phyloP scores from a whole-genome alignment of 2,888 invertebrate species.

The Xylophagus ater region DNA sequence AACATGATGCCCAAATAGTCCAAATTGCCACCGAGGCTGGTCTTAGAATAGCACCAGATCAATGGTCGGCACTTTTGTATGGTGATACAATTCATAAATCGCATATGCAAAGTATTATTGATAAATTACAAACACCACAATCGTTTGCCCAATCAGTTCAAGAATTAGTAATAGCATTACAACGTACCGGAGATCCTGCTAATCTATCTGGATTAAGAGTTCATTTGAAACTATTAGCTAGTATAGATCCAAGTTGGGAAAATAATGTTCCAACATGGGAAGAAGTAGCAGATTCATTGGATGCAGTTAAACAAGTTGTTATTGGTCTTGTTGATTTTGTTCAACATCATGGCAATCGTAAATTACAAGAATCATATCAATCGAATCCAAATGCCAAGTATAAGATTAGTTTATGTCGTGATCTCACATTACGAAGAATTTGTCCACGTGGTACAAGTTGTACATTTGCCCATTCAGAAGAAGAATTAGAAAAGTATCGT shows the following conservation, averaged over 20 bases:
- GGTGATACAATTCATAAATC: constrained; percentile 93
- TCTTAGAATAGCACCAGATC: constrained; percentile 91
- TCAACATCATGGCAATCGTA: constrained; percentile 59
- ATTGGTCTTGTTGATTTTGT: constrained; percentile 68
- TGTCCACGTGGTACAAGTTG: constrained; percentile 82
- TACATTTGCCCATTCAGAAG: constrained; percentile 85
- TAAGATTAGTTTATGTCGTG: constrained; percentile 85
- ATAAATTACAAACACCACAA: constrained; percentile 86
- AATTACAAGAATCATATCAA: constrained; percentile 47
- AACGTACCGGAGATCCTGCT: constrained; percentile 75
- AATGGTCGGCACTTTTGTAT: constrained; percentile 94
- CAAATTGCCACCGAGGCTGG: constrained; percentile 98
- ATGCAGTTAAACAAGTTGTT: constrained; percentile 59
- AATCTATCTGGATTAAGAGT: constrained; percentile 64
- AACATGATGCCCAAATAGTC: constrained; percentile 97
- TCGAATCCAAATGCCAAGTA: constrained; percentile 58
- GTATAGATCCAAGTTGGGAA: constrained; percentile 74
- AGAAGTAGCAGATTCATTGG: constrained; percentile 53
- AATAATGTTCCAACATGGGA: constrained; percentile 51
- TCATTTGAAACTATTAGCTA: constrained; percentile 73
- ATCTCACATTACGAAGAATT: constrained; percentile 62
- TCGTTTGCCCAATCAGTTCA: constrained; percentile 86
- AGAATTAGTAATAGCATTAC: constrained; percentile 80
- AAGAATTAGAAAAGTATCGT: constrained; percentile 73
- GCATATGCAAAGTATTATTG: constrained; percentile 89